These are phyloP conservation scores for Dryobota labecula DNA, from an alignment of 2,888 invertebrate species.

Conservation along the genomic window DNA sequence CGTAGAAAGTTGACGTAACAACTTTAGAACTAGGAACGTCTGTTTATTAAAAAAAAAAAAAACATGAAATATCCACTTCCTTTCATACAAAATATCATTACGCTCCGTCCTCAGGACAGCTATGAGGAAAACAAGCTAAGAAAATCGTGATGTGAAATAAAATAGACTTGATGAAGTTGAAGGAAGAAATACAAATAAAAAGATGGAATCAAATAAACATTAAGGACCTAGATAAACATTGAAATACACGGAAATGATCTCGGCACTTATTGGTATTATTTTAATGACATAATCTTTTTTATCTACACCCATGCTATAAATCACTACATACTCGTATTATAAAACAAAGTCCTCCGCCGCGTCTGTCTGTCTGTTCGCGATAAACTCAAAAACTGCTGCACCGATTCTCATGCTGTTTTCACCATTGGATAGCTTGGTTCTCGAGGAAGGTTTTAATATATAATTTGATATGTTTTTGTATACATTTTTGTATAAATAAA, in stretches of 20 bases:
- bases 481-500: no score
- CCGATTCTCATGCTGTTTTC: no score
- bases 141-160: constrained; percentile 62
- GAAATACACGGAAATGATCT: constrained; percentile 9
- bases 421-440: no score
- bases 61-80: constrained; percentile 38
- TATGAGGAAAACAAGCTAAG: constrained; percentile 59
- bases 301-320: no score
- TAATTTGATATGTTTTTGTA: no score
- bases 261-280: constrained; percentile 1
- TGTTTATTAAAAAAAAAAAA: constrained; percentile 23
- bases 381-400: no score
- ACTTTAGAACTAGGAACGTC: constrained; percentile 22
- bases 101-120: constrained; percentile 36
- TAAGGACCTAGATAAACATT: constrained; percentile 46
- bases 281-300: constrained; percentile 3
- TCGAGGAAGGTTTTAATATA: no score
- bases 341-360: no score
- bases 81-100: constrained; percentile 57
- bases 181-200: constrained; percentile 53
- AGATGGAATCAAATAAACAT: constrained; percentile 60
- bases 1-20: constrained; percentile 30
- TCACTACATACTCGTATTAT: no score
- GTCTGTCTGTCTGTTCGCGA: no score
- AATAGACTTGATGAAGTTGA: constrained; percentile 55